A percentile compares a stretch with the other conserved stretches of the same genome.
Conservation (phyloP, 2,797 vertebrate genomes). For the Channa striata region DNA sequence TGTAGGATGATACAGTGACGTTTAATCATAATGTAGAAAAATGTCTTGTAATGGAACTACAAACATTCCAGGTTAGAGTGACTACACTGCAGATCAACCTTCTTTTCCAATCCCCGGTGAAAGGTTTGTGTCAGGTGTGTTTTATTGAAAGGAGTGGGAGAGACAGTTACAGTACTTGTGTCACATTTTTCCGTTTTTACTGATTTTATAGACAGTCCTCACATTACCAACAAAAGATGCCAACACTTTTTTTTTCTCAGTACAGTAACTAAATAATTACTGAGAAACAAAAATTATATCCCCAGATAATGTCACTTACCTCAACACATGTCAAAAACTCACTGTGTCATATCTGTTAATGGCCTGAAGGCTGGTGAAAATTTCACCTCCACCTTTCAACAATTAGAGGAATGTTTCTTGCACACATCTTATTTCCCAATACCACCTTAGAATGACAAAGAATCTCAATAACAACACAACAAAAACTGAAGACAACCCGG, state of each 20-base stretch:
- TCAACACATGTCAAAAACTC: not conserved
- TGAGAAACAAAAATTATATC: not conserved
- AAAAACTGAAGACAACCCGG: conserved; percentile 34
- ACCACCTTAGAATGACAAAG: conserved; percentile 52
- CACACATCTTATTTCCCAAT: conserved; percentile 45
- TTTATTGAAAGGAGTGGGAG: conserved; percentile 32
- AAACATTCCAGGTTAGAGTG: not conserved
- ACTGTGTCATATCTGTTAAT: not conserved
- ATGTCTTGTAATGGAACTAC: not conserved
- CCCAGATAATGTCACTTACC: not conserved
- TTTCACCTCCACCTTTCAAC: conserved; percentile 15
- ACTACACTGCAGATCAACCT: not conserved
- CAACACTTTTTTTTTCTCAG: not conserved
- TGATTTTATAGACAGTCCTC: not conserved
- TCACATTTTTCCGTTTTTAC: too few species aligned
- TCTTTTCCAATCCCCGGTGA: conserved; percentile 17
- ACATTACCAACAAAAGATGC: not conserved
- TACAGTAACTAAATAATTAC: not conserved
- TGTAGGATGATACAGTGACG: not conserved
- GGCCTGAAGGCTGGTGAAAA: conserved; percentile 20
- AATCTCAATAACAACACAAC: conserved; percentile 60
- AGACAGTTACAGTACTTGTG: too few species aligned
- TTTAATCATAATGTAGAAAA: not conserved
- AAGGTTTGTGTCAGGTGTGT: conserved; percentile 34
- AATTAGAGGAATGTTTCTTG: conserved; percentile 59